phyloP scores from a whole-genome alignment of 2,113 vertebrate species.

The Sapajus apella region DNA sequence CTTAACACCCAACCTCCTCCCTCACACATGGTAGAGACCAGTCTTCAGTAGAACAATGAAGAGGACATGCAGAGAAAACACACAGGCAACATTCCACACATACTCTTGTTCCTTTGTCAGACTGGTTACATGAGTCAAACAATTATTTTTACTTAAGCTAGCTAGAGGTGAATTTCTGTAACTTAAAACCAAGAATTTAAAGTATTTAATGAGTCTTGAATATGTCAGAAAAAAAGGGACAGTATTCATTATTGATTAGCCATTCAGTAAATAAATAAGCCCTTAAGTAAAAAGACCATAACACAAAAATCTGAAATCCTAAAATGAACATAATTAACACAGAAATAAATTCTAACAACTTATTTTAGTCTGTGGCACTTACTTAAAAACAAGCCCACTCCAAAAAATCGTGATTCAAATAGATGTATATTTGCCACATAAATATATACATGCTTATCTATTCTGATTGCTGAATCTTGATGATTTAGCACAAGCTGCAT shows the following conservation, averaged over 20 bases:
- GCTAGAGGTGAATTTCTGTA: not conserved
- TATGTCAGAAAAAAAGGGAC: not conserved
- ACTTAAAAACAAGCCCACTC: not conserved
- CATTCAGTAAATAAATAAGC: constrained; percentile 44
- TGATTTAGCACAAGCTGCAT: not conserved
- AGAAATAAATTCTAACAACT: constrained; percentile 13
- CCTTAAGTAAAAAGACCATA: not conserved
- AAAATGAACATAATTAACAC: constrained; percentile 27
- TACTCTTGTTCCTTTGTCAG: not conserved
- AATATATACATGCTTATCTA: not conserved
- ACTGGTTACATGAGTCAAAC: not conserved
- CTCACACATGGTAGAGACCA: not conserved
- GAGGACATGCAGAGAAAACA: not conserved
- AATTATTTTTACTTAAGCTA: not conserved
- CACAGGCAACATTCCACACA: not conserved
- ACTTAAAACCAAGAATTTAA: not conserved
- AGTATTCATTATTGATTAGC: not conserved
- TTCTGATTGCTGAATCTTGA: not conserved
- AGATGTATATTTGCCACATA: not conserved
- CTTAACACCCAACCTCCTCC: not conserved
- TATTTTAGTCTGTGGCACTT: constrained; percentile 15
- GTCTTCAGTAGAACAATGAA: not conserved
- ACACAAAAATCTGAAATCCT: constrained; percentile 46
- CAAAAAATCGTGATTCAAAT: not conserved
- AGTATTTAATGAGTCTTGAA: constrained; percentile 15